These are phyloP conservation scores for Tinamus guttatus DNA, from an alignment of 2,113 vertebrate species.

Conservation along the genomic window DNA sequence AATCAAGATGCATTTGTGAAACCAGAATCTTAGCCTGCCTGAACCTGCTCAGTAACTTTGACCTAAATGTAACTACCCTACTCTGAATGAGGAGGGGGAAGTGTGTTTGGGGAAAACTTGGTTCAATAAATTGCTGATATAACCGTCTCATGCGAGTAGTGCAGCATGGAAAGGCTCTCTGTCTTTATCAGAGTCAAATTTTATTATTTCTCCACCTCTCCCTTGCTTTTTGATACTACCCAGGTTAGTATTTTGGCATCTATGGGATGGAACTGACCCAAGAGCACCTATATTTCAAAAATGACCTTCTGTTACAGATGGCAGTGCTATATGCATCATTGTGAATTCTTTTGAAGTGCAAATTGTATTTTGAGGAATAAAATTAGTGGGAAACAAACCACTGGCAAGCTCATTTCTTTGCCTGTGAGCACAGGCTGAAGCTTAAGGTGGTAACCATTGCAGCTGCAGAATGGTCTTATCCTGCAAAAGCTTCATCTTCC, in stretches of 20 bases:
- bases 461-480: neutral
- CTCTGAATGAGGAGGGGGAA: neutral
- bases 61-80: neutral
- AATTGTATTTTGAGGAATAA: neutral
- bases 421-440: neutral
- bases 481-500: neutral
- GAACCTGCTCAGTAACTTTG: neutral
- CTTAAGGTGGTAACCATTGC: neutral
- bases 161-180: neutral
- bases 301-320: neutral
- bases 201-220: fast-evolving
- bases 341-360: neutral
- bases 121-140: neutral
- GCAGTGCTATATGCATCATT: neutral
- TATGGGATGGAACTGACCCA: neutral
- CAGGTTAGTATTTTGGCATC: neutral
- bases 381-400: neutral
- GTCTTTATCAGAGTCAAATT: neutral
- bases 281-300: neutral
- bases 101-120: neutral
- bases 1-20: neutral
- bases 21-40: neutral
- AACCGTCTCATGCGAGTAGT: too few relatives aligned
- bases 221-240: neutral
- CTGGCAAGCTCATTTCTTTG: neutral